These are phyloP conservation scores for Acrobasis repandana DNA, from an alignment of 2,888 invertebrate species.

Conservation along the genomic window DNA sequence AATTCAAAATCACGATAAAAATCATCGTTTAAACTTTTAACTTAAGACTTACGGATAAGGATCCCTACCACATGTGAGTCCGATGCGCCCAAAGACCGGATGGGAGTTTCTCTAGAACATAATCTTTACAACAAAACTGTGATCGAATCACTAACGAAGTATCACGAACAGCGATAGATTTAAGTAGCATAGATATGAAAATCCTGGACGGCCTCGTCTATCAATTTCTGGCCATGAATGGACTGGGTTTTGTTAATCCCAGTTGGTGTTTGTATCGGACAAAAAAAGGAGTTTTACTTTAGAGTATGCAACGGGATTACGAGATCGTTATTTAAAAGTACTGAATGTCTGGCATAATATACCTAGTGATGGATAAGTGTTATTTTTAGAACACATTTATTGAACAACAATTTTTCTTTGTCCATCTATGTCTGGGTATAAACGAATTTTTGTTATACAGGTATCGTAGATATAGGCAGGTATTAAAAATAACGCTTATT, in stretches of 20 bases:
- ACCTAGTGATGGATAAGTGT: too few species aligned
- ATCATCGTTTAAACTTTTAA: too few species aligned
- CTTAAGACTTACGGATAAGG: constrained; percentile 19
- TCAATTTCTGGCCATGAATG: constrained; percentile 46
- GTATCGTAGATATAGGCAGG: too few species aligned
- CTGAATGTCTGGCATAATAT: too few species aligned
- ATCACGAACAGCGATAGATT: constrained; percentile 66
- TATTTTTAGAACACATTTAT: too few species aligned
- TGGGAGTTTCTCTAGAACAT: constrained; percentile 77
- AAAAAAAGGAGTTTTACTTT: neutral
- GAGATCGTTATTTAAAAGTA: neutral
- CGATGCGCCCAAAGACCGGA: constrained; percentile 66
- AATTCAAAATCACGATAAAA: neutral
- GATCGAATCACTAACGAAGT: constrained; percentile 77
- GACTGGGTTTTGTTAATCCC: constrained; percentile 42
- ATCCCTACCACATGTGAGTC: constrained; percentile 49
- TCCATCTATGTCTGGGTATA: too few species aligned
- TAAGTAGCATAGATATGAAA: constrained; percentile 66
- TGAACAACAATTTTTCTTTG: too few species aligned
- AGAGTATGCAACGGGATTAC: neutral
- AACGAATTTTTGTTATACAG: too few species aligned
- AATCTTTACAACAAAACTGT: constrained; percentile 81
- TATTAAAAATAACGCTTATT: too few species aligned
- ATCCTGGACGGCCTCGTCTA: constrained; percentile 47
- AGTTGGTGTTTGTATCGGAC: constrained; percentile 22